phyloP scores from a whole-genome alignment of 2,797 vertebrate species.

The Eulemur coronatus region DNA sequence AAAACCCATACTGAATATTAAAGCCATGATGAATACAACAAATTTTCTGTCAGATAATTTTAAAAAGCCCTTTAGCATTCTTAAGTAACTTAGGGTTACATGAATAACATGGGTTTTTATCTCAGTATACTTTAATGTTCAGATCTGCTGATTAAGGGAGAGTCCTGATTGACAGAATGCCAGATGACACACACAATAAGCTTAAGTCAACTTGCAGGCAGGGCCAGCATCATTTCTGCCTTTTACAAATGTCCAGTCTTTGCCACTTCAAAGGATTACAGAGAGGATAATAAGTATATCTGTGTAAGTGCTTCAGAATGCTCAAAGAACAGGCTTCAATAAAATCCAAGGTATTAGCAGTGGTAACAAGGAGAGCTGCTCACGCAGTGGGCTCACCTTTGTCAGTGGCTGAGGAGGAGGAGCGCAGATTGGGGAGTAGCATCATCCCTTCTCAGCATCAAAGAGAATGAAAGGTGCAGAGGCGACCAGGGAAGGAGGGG shows the following conservation, averaged over 20 bases:
- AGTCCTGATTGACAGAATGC: background rate
- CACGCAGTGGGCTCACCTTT: background rate
- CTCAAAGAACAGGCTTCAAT: background rate
- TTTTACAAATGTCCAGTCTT: constrained; percentile 33
- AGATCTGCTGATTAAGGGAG: constrained; percentile 10
- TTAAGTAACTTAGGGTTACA: constrained; percentile 25
- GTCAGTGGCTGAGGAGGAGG: background rate
- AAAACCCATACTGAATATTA: constrained; percentile 25
- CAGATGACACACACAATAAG: background rate
- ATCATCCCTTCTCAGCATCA: background rate
- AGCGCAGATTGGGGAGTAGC: background rate
- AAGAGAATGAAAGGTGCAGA: background rate
- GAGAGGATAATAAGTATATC: background rate
- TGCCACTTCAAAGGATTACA: constrained; percentile 30
- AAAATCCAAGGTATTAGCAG: constrained; percentile 6
- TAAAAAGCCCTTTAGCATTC: constrained; percentile 8
- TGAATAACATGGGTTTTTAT: constrained; percentile 40
- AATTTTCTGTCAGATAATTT: constrained; percentile 29
- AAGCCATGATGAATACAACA: constrained; percentile 8
- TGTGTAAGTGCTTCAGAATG: constrained; percentile 12
- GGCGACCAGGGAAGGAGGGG: background rate
- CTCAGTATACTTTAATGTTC: constrained; percentile 33
- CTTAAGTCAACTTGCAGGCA: constrained; percentile 32
- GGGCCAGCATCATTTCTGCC: background rate
- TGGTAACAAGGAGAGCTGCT: background rate